phyloP scores from a whole-genome alignment of 2,113 vertebrate species.

The Oreochromis niloticus region DNA sequence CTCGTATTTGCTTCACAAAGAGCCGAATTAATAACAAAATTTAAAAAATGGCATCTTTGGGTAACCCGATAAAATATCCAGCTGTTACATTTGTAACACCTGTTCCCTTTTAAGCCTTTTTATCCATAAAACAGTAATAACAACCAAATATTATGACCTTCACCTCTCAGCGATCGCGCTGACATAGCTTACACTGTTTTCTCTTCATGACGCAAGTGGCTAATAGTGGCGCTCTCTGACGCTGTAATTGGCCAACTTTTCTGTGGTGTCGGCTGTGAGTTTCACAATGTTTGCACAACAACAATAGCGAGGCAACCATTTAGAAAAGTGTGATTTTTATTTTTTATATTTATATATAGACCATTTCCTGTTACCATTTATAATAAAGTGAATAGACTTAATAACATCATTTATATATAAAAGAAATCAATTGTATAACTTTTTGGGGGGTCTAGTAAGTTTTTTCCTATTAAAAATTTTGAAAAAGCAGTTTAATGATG shows the following conservation, averaged over 20 bases:
- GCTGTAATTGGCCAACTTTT: not conserved
- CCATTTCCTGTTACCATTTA: not conserved
- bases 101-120: not conserved
- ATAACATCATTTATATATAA: rapidly evolving
- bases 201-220: not conserved
- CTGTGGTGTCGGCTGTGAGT: rapidly evolving
- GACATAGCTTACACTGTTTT: not conserved
- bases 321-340: not conserved
- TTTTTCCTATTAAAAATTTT: not conserved
- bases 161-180: not conserved
- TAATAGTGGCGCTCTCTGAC: not conserved
- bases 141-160: not conserved
- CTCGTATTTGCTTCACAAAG: rapidly evolving
- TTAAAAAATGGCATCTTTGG: not conserved
- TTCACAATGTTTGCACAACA: not conserved
- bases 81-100: not conserved
- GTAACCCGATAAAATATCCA: not conserved
- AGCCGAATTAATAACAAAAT: not conserved
- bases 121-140: not conserved
- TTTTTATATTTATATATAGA: not conserved
- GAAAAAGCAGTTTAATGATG: rapidly evolving
- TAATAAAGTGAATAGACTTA: not conserved
- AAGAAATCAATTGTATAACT: not conserved
- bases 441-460: rapidly evolving
- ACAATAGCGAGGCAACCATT: not conserved